Conservation (phyloP, 2,113 vertebrate genomes). For the Sardina pilchardus region DNA sequence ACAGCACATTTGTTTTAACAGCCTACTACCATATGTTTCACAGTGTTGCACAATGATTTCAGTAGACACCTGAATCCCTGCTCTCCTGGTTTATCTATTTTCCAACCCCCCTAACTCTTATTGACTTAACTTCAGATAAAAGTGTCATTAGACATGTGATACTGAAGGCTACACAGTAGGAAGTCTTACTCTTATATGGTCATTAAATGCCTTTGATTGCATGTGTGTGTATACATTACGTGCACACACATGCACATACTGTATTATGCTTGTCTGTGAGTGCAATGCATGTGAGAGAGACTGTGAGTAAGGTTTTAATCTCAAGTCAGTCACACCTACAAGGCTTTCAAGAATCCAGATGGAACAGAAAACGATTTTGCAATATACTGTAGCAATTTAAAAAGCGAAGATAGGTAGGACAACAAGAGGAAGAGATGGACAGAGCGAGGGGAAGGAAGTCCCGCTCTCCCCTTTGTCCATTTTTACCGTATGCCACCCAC, state of each 20-base stretch:
- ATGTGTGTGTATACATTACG: not conserved
- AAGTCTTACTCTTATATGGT: not conserved
- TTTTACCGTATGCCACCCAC: constrained; percentile 19
- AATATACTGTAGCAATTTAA: no score
- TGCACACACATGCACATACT: no score
- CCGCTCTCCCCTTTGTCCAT: constrained; percentile 16
- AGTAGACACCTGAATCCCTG: not conserved
- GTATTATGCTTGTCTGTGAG: constrained; percentile 18
- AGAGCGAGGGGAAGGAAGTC: not conserved
- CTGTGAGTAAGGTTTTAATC: not conserved
- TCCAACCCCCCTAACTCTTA: not conserved
- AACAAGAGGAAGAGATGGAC: constrained; percentile 28
- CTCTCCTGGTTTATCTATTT: not conserved
- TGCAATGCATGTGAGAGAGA: constrained; percentile 36
- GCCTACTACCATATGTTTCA: no score
- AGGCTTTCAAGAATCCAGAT: no score
- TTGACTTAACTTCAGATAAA: not conserved
- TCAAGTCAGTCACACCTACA: no score
- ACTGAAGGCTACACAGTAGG: not conserved
- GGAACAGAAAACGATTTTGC: no score
- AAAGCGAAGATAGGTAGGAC: constrained; percentile 35
- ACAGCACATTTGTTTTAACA: no score
- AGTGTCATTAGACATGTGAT: not conserved
- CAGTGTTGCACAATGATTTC: not conserved
- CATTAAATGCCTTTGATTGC: not conserved